Conservation (phyloP, 1,140 invertebrate genomes). For the Diabrotica virgifera region DNA sequence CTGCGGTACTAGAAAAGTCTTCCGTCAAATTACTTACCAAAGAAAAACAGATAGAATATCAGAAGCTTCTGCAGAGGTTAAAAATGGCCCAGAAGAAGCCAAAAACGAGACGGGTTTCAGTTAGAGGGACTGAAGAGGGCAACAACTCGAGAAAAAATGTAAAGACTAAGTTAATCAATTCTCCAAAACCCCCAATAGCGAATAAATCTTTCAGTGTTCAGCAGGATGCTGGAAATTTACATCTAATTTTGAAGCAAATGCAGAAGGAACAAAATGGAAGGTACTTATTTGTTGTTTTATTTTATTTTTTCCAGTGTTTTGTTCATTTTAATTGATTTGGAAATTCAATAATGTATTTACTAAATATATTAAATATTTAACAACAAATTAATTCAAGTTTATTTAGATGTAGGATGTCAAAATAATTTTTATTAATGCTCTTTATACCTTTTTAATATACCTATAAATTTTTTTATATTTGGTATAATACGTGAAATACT, state of each 20-base stretch:
- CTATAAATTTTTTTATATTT: too few relatives aligned
- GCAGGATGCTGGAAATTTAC: conserved; percentile 22
- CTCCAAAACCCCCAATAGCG: not conserved
- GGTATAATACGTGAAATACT: too few relatives aligned
- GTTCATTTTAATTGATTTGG: too few relatives aligned
- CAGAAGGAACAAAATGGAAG: conserved; percentile 39
- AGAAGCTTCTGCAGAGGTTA: conserved; percentile 35
- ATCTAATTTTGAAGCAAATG: conserved; percentile 37
- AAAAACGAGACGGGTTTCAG: conserved; percentile 17
- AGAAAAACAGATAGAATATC: conserved; percentile 45
- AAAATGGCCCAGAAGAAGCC: conserved; percentile 33
- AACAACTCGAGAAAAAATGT: not conserved
- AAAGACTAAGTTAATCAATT: not conserved
- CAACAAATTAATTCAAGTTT: too few relatives aligned
- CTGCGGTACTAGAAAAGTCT: conserved; percentile 36
- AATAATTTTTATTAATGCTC: too few relatives aligned
- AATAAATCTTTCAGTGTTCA: not conserved
- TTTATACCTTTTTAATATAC: too few relatives aligned
- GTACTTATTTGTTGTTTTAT: conserved; percentile 26
- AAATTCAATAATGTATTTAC: too few relatives aligned
- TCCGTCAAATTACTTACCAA: conserved; percentile 42
- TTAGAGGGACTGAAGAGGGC: not conserved
- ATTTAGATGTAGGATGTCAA: too few relatives aligned
- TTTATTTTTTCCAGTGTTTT: not conserved
- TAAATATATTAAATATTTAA: too few relatives aligned